These are phyloP conservation scores for Pissodes strobi DNA, from an alignment of 1,140 invertebrate species.

Conservation along the genomic window DNA sequence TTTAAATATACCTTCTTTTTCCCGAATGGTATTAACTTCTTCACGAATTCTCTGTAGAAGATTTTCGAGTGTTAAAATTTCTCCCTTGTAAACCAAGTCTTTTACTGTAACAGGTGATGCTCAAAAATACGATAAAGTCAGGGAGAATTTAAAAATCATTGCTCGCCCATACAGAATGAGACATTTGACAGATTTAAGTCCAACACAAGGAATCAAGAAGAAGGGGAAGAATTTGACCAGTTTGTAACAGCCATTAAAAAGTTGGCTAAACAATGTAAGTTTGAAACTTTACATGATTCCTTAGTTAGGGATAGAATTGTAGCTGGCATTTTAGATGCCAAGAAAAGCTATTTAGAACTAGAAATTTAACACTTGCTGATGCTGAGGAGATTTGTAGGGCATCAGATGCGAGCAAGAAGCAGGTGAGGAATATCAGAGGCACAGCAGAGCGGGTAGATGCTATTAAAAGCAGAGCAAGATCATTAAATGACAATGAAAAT, in stretches of 20 bases:
- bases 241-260: neutral
- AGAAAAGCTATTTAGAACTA: neutral
- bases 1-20: too few relatives aligned
- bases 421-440: neutral
- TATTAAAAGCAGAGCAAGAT: neutral
- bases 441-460: neutral
- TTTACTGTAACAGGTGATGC: too few relatives aligned
- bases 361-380: neutral
- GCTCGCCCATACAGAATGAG: neutral
- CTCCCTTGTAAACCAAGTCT: too few relatives aligned
- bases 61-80: too few relatives aligned
- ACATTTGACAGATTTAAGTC: neutral
- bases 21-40: too few relatives aligned
- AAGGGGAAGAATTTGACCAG: neutral
- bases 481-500: neutral
- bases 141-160: neutral
- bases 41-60: too few relatives aligned
- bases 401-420: neutral
- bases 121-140: too few relatives aligned
- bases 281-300: neutral
- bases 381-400: neutral
- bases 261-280: neutral
- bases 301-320: neutral
- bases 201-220: neutral
- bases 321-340: neutral